phyloP scores from a whole-genome alignment of 2,113 vertebrate species.

The Callocephalon fimbriatum region DNA sequence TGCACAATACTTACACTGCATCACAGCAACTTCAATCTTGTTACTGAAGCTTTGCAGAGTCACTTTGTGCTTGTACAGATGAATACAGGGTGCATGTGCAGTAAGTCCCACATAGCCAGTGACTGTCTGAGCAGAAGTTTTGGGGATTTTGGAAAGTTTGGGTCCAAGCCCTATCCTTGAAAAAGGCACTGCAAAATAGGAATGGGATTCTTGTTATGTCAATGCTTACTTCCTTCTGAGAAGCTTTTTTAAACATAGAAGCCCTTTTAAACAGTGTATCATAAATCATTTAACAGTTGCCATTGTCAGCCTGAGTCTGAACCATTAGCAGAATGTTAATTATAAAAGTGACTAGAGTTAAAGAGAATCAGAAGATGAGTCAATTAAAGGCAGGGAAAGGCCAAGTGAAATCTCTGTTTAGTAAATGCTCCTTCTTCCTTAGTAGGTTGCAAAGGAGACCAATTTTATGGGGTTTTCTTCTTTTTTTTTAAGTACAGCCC shows the following conservation, averaged over 20 bases:
- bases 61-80: neutral
- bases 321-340: neutral
- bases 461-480: neutral
- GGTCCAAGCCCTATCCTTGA: neutral
- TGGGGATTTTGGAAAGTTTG: neutral
- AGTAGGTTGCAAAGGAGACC: accelerated
- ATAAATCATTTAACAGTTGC: neutral
- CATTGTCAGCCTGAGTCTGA: neutral
- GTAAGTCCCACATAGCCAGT: neutral
- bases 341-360: neutral
- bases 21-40: neutral
- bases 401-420: neutral
- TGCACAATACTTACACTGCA: neutral
- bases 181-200: neutral
- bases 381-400: neutral
- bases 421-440: neutral
- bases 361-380: neutral
- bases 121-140: neutral
- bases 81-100: accelerated
- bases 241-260: neutral
- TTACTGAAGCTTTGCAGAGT: neutral
- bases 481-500: too few relatives aligned
- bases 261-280: neutral
- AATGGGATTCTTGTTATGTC: neutral
- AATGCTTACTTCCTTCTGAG: neutral